Base-by-base conservation (phyloP, 2,797 vertebrate genomes). In the Xyrichtys novacula region DNA sequence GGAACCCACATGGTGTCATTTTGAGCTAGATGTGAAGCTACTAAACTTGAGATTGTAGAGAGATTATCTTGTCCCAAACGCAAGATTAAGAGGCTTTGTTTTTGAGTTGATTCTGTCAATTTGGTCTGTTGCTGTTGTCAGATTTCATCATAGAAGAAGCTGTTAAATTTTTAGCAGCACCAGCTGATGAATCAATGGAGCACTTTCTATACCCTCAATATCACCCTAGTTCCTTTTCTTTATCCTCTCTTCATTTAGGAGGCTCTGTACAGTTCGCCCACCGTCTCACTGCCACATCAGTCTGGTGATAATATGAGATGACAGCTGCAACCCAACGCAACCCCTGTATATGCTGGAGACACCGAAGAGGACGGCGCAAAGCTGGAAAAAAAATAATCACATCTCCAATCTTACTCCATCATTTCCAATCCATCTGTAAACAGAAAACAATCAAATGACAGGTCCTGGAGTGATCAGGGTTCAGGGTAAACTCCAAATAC, bases 341-440 rank as follows among this genome's bases (percentile, higher is more conserved):
- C 70, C 81, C 59, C 73, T 7, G 65, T 71, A 53, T 69, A 47
- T 49, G 68, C 47, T 46, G 53, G 53, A 73, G 63, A 60, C 74
- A 84, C 83, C 61, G 19, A 69, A 55, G 89, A 87, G 75, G 80
- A 86, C 75, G 26, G 59, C 42, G 2, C 66, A 63, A 11, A 65
- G 54, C 49, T 0, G 49, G 50, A 44, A 29, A 73, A 71, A 74
- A 57, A 65, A 59, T 44, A 29, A 75, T 69, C 76, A 57, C 67
- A 59, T 49, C 22, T 60, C 25, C 65, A 44, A 38, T 75, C 71
- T 16, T 29, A 32, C 74, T 56, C 83, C 76, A 81, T 89, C 86
- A 57, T 80, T 76, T 79, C 73, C 76, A 50, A 90, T 88, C 79
- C 71, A 76, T 90, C 88, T 87, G 80, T 34, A 72, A 83, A 85